phyloP scores from a whole-genome alignment of 2,113 vertebrate genomes.

The Cynocephalus volans region DNA sequence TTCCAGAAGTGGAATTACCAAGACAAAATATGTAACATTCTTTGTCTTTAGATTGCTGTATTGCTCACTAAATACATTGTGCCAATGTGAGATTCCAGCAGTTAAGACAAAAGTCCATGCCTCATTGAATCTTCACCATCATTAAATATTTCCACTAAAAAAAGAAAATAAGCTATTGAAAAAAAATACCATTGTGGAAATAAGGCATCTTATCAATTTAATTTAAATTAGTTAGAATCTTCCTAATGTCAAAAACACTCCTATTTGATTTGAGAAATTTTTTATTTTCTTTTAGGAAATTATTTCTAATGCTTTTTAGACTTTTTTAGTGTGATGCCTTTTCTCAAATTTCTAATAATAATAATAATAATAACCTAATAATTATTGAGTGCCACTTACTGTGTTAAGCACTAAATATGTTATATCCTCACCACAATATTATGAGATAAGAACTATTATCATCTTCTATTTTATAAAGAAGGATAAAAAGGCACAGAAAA shows the following conservation, averaged over 20 bases:
- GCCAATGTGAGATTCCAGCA: background rate
- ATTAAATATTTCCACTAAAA: background rate
- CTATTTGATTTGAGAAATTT: background rate
- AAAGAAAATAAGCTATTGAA: background rate
- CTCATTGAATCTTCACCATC: background rate
- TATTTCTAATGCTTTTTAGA: background rate
- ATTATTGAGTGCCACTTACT: background rate
- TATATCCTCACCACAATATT: background rate
- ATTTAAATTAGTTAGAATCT: background rate
- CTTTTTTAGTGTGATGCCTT: background rate
- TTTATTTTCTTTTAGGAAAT: background rate
- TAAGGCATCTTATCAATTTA: background rate
- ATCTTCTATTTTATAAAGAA: slow-evolving; percentile 33
- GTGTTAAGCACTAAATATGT: background rate
- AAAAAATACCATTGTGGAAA: background rate
- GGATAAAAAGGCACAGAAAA: background rate
- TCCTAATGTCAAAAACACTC: background rate
- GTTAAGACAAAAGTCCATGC: background rate
- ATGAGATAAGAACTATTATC: background rate
- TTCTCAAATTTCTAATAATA: slow-evolving; percentile 37
- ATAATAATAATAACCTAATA: background rate
- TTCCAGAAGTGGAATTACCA: background rate
- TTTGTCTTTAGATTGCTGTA: background rate
- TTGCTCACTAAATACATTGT: background rate
- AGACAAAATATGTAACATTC: background rate